These are phyloP conservation scores for Ceratitis capitata DNA, from an alignment of 1,140 invertebrate genomes.

Conservation along the genomic window DNA sequence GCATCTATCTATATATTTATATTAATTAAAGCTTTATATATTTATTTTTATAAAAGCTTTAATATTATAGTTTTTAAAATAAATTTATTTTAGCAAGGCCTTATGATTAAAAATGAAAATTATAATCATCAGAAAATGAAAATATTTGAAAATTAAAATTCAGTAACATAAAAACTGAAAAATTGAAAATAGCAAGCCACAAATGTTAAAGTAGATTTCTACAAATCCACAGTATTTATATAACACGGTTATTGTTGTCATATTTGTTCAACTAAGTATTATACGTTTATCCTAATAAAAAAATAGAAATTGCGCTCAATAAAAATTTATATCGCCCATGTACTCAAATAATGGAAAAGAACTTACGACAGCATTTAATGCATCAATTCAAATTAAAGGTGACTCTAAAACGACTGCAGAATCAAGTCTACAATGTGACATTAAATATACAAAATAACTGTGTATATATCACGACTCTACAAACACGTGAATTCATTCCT, in stretches of 20 bases:
- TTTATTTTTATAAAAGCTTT: too few relatives aligned
- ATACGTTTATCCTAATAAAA: not conserved
- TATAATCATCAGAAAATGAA: too few relatives aligned
- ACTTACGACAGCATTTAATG: not conserved
- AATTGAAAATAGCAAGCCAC: not conserved
- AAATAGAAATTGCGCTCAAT: conserved; percentile 18
- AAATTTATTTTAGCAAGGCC: too few relatives aligned
- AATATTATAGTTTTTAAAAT: too few relatives aligned
- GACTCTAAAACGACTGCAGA: not conserved
- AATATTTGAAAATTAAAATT: too few relatives aligned
- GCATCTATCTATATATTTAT: too few relatives aligned
- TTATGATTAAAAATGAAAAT: too few relatives aligned
- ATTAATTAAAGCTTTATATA: too few relatives aligned
- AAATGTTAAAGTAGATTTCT: too few relatives aligned
- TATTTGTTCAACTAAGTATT: not conserved
- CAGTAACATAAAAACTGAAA: too few relatives aligned
- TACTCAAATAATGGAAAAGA: not conserved
- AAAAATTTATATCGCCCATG: not conserved
- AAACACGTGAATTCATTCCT: not conserved
- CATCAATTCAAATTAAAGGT: not conserved
- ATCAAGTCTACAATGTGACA: not conserved
- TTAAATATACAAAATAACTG: not conserved
- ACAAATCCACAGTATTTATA: too few relatives aligned
- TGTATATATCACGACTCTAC: not conserved
- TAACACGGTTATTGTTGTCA: not conserved